A percentile compares a stretch with the other conserved stretches of the same genome.
These are phyloP conservation scores for Asobara japonica DNA, from an alignment of 1,140 invertebrate species.

Conservation along the genomic window DNA sequence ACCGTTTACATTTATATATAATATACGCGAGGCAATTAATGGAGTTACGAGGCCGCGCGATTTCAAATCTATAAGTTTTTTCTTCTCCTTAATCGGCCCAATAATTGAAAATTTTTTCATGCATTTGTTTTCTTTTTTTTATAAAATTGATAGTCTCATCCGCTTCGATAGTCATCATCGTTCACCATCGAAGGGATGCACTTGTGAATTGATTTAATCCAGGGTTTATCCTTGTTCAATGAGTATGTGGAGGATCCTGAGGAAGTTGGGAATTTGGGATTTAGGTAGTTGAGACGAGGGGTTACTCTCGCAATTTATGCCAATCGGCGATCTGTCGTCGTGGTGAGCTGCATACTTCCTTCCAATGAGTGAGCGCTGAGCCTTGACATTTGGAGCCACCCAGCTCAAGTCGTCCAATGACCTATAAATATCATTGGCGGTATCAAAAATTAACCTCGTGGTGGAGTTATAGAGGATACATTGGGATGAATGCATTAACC, in stretches of 20 bases:
- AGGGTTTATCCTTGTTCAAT: neutral
- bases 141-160: conserved; percentile 18
- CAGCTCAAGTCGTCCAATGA: conserved; percentile 93
- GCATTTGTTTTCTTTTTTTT: neutral
- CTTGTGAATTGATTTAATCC: conserved; percentile 1
- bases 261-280: conserved; percentile 29
- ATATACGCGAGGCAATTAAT: neutral
- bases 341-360: conserved; percentile 95
- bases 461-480: conserved; percentile 8
- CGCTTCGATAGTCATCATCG: neutral
- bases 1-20: conserved; percentile 1
- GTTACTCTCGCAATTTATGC: conserved; percentile 94
- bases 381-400: conserved; percentile 82
- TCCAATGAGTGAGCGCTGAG: conserved; percentile 92
- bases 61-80: neutral
- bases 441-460: too few species aligned
- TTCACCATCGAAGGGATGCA: neutral
- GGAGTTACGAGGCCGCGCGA: neutral
- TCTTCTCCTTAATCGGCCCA: neutral
- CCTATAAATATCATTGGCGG: conserved; percentile 67
- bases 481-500: too few species aligned
- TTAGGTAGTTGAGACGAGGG: neutral
- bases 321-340: conserved; percentile 97
- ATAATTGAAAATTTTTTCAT: neutral
- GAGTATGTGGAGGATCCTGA: conserved; percentile 28